Evolutionary conservation across 1,140 invertebrate species (phyloP), one percentile per base, ranked within the genome.

Genomic region (Cecropterus lyciades): DNA sequence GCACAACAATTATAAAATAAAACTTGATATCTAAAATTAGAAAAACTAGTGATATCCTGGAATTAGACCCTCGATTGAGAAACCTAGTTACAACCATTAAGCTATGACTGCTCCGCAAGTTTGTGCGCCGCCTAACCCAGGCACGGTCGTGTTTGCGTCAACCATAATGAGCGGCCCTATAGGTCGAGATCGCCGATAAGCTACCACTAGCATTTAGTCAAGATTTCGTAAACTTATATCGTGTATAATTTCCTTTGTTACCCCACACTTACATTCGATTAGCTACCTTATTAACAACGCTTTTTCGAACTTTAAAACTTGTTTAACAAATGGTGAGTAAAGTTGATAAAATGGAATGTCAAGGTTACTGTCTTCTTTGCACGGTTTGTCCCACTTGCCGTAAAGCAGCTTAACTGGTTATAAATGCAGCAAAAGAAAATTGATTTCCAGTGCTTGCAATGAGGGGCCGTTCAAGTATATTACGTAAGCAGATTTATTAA

Each of bases 81-180:
- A n/a, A n/a, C n/a, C n/a, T n/a, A n/a, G n/a, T n/a, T n/a, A n/a
- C n/a, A n/a, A n/a, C n/a, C n/a, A n/a, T n/a, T n/a, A n/a, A n/a
- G n/a, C n/a, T n/a, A n/a, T n/a, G n/a, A n/a, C n/a, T n/a, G n/a
- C n/a, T 16, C 24, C 24, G 67, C 46, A 52, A n/a, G 10, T 60
- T 3, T 37, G 14, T 46, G 17, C 20, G 1, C 17, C 27, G 46
- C 63, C 63, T 53, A 37, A 37, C 8, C 17, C 16, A n/a, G 27
- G 33, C 49, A 42, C 40, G 60, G 52, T 20, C 57, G 65, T 67
- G 69, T 65, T 67, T 72, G 63, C 59, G 63, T 67, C 65, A 59
- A 64, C 24, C 48, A 30, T 65, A 67, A 60, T 70, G 42, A 48
- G 27, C 49, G 52, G 15, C 53, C 45, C 57, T 60, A 49, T 49